Percentiles rank a stretch among this genome's conserved stretches.
These are phyloP conservation scores for Clarias laeviceps DNA, from an alignment of 2,797 vertebrate species.

Conservation along the genomic window DNA sequence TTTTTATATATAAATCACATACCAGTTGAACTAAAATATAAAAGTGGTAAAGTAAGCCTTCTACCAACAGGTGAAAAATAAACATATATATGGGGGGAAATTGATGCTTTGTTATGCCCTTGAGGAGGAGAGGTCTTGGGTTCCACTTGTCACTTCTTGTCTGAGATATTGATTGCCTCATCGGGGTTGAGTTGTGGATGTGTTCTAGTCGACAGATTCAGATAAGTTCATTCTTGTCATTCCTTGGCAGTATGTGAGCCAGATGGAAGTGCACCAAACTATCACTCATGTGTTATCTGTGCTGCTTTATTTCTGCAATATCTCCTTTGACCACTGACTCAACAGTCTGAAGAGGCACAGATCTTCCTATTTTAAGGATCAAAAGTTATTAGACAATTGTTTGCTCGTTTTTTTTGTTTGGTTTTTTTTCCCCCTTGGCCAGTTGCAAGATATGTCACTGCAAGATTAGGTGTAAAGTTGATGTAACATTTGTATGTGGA, in stretches of 20 bases:
- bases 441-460: not conserved
- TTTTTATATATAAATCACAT: not conserved
- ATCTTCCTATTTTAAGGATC: not conserved
- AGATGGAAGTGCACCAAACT: not conserved
- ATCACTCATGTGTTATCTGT: conserved; percentile 19
- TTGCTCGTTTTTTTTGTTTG: not conserved
- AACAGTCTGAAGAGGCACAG: not conserved
- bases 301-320: conserved; percentile 12
- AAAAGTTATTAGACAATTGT: not conserved
- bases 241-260: conserved; percentile 9
- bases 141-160: not conserved
- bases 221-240: conserved; percentile 6
- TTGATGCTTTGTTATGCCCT: not conserved
- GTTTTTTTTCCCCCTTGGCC: not conserved
- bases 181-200: not conserved
- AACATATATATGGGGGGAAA: not conserved
- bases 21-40: not conserved
- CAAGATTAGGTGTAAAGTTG: conserved; percentile 7
- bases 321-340: not conserved
- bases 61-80: not conserved
- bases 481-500: not conserved
- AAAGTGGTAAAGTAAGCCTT: not conserved
- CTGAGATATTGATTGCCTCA: conserved; percentile 12
- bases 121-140: too few relatives aligned
- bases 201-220: not conserved